phyloP scores from a whole-genome alignment of 1,140 invertebrate genomes.

The Caenorhabditis remanei region DNA sequence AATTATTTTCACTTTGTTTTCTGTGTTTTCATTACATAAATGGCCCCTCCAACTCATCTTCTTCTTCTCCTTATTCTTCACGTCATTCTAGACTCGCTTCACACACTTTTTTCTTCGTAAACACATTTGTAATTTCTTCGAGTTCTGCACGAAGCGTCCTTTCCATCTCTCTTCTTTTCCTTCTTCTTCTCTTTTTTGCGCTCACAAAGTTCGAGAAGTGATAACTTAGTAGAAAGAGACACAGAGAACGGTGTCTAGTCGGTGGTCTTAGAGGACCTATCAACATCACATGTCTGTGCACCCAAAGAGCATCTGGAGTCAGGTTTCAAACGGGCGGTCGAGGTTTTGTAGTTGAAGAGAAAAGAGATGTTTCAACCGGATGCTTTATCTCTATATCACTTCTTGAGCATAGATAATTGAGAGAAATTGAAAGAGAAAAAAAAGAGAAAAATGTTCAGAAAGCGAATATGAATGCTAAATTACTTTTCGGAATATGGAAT shows the following conservation, averaged over 20 bases:
- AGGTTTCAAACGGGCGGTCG: not conserved
- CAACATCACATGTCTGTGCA: slow-evolving; percentile 11
- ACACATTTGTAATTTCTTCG: slow-evolving; percentile 56
- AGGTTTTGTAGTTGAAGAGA: not conserved
- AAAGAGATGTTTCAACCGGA: slow-evolving; percentile 11
- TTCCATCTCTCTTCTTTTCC: too few relatives aligned
- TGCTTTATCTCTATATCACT: not conserved
- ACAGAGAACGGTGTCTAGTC: slow-evolving; percentile 46
- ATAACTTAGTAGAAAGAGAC: slow-evolving; percentile 6
- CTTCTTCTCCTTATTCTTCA: not conserved
- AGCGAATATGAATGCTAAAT: not conserved
- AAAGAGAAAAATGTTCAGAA: not conserved
- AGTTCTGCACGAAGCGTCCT: slow-evolving; percentile 40
- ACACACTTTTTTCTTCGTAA: slow-evolving; percentile 15
- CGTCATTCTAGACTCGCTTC: slow-evolving; percentile 12
- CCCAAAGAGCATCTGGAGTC: slow-evolving; percentile 44
- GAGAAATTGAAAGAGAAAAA: too few relatives aligned
- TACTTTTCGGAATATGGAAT: slow-evolving; percentile 33
- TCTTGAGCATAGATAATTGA: not conserved
- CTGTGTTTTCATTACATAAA: not conserved
- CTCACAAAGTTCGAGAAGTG: slow-evolving; percentile 40
- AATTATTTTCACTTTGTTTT: not conserved
- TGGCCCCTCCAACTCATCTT: not conserved
- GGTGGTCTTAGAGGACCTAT: slow-evolving; percentile 35
- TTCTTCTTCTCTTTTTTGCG: not conserved